A percentile compares a stretch with the other conserved stretches of the same genome.
Evolutionary conservation across 2,113 vertebrate genomes (phyloP).

Genomic region (Python bivittatus): DNA sequence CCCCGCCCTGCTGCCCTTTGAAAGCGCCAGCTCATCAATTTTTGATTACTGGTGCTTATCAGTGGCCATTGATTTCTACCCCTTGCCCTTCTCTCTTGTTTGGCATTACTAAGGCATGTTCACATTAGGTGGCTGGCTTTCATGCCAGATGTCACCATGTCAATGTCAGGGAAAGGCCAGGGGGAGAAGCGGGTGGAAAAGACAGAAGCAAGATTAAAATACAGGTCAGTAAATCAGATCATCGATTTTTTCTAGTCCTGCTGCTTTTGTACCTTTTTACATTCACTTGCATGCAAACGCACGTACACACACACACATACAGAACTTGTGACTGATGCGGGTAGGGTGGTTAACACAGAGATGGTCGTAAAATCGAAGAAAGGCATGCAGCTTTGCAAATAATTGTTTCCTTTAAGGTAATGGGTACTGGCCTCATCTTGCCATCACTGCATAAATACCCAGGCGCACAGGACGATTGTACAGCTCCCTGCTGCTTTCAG

Average conservation of each 20-base stretch:
- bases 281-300: background rate
- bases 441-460: background rate
- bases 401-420: background rate
- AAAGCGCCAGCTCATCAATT: constrained; percentile 69
- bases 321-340: background rate
- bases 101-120: constrained; percentile 54
- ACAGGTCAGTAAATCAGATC: constrained; percentile 37
- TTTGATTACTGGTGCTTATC: constrained; percentile 74
- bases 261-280: background rate
- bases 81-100: constrained; percentile 24
- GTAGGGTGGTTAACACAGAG: background rate
- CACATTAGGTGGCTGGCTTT: constrained; percentile 70
- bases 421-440: background rate
- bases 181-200: background rate
- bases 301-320: background rate
- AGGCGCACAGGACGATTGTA: background rate
- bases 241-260: constrained; percentile 57
- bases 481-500: background rate
- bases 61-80: constrained; percentile 70
- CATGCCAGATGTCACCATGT: constrained; percentile 64
- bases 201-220: constrained; percentile 52
- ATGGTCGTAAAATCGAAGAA: background rate
- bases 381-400: background rate
- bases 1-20: constrained; percentile 64
- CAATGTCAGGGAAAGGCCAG: constrained; percentile 6